Evolutionary conservation across 2,797 vertebrate species (phyloP).

Genomic region (Knipowitschia caucasica): DNA sequence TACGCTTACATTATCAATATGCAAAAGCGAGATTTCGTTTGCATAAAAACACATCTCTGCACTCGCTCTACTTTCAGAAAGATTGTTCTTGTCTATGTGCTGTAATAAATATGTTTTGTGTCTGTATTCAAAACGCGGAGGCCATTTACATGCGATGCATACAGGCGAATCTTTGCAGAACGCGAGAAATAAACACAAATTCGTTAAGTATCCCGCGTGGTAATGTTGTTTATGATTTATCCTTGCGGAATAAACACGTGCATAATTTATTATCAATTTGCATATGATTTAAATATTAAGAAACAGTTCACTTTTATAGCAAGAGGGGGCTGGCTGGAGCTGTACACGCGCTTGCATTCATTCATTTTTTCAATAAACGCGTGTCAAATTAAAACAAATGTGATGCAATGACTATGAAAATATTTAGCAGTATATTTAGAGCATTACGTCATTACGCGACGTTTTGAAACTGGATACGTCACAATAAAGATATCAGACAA

Average conservation of each 20-base stretch:
- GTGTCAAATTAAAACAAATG: no score
- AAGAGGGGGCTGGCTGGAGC: no score
- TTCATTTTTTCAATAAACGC: no score
- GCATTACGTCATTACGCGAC: no score
- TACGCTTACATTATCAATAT: no score
- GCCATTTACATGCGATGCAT: conserved; percentile 45
- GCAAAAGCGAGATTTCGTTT: conserved; percentile 38
- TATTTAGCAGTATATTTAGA: no score
- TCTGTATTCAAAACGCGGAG: neutral
- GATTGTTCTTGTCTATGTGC: neutral
- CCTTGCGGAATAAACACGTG: accelerated
- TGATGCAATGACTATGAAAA: no score
- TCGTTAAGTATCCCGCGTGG: accelerated
- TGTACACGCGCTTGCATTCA: no score
- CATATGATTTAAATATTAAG: conserved; percentile 49
- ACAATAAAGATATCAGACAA: no score
- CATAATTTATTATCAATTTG: conserved; percentile 25
- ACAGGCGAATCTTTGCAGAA: conserved; percentile 5
- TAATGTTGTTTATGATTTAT: neutral
- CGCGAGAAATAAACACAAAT: neutral
- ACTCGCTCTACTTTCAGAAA: neutral
- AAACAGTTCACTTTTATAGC: no score
- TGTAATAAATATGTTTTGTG: neutral
- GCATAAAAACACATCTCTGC: neutral
- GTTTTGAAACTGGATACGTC: no score